Percentiles rank a stretch among this genome's conserved stretches.
phyloP scores from a whole-genome alignment of 35 echinoderm and acorn worm genomes.

The Anneissia japonica region DNA sequence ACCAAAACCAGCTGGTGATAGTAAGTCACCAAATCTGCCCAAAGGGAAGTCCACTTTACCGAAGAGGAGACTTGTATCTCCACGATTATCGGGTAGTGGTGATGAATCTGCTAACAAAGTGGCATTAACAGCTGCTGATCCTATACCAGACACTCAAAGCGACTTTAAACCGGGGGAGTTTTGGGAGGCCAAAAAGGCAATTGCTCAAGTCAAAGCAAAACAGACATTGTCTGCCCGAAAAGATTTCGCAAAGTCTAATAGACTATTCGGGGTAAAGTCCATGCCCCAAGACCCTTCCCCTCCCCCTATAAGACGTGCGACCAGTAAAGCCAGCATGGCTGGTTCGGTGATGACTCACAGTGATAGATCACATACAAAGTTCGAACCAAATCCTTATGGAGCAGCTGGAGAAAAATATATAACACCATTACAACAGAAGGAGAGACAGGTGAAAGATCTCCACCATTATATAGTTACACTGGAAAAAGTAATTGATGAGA shows the following conservation, averaged over 20 bases:
- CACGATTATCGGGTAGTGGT: neutral
- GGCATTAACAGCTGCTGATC: neutral
- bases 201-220: neutral
- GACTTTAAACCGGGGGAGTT: slow-evolving; percentile 26
- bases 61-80: neutral
- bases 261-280: neutral
- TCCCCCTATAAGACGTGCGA: neutral
- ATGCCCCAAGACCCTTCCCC: neutral
- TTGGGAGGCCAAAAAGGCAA: neutral
- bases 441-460: slow-evolving; percentile 21
- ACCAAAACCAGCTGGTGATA: neutral
- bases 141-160: slow-evolving; percentile 3
- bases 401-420: slow-evolving; percentile 30
- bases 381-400: neutral
- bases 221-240: neutral
- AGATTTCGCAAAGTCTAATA: slow-evolving; percentile 12
- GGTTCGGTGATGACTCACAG: too few species aligned
- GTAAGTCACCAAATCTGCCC: neutral
- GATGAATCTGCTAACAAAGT: slow-evolving; percentile 6
- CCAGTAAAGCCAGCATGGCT: neutral
- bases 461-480: slow-evolving; percentile 9
- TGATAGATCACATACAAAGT: neutral
- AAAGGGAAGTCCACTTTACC: neutral
- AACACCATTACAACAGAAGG: slow-evolving; percentile 51
- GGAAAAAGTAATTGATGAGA: neutral